Conservation (phyloP, 2,888 invertebrate species). For the Epirrita christyi region DNA sequence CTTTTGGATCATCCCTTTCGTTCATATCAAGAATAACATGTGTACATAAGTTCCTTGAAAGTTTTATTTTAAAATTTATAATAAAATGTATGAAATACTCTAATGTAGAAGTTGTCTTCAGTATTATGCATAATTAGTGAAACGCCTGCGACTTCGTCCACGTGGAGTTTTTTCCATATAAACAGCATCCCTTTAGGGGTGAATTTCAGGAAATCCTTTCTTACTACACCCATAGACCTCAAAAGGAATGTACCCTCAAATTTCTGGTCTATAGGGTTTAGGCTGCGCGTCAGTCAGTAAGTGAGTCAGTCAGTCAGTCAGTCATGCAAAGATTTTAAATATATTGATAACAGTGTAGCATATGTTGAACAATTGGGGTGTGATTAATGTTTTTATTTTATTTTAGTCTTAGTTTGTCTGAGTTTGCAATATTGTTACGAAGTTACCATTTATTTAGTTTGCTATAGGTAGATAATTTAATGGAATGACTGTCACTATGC, state of each 20-base stretch:
- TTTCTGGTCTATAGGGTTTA: too few species aligned
- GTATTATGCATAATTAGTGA: conserved; percentile 39
- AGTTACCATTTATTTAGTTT: conserved; percentile 57
- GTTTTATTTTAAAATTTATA: not conserved
- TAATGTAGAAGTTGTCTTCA: conserved; percentile 22
- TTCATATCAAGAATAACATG: not conserved
- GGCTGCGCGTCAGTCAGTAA: too few species aligned
- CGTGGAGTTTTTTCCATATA: too few species aligned
- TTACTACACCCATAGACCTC: too few species aligned
- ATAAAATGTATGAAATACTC: conserved; percentile 18
- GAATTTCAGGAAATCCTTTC: too few species aligned
- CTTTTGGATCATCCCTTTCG: too few species aligned
- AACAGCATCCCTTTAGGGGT: too few species aligned
- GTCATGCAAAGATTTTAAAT: too few species aligned
- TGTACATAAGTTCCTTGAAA: conserved; percentile 19
- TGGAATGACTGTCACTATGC: conserved; percentile 45
- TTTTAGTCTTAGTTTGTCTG: not conserved
- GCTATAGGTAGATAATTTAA: conserved; percentile 42
- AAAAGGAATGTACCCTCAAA: too few species aligned
- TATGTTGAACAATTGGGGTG: conserved; percentile 29
- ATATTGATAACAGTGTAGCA: conserved; percentile 32
- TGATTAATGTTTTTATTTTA: conserved; percentile 12
- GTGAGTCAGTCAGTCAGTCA: too few species aligned
- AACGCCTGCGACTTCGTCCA: too few species aligned
- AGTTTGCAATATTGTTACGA: conserved; percentile 43